Base-by-base conservation (phyloP, 1,140 invertebrate species). In the Drosophila neocordata region DNA sequence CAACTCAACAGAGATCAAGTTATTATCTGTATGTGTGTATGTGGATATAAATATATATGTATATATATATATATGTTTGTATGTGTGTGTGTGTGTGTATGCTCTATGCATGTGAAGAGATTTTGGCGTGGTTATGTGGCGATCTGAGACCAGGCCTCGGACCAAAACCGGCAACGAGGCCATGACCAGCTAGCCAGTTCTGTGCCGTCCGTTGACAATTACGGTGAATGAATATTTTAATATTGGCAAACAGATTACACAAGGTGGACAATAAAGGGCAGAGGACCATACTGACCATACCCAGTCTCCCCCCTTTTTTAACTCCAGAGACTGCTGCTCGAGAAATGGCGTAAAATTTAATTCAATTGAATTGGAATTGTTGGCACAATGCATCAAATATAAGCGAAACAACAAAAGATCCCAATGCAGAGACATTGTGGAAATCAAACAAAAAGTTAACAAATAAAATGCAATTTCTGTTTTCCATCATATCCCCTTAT, bases 201-300 rank as follows among this genome's bases (percentile, higher is more conserved):
- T 6, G 61, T 48, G 18, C 41, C 41, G 79, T 61, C 83, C 83
- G 84, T 88, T 87, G 83, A 87, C 83, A 87, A 87, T 87, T 88
- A 87, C 88, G 83, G 83, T 83, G 83, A 83, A 87, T 87, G 84
- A 87, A 87, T 87, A 87, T 87, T 87, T 87, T 87, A 87, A 83
- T 87, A 87, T 87, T 88, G 84, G 76, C 83, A 87, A 87, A 88
- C 83, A 87, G 83, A 87, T 87, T 88, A 87, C 84, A 83, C 83
- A 87, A 89, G 41, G 73, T 87, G 76, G 75, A 65, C 78, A 87
- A 69, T 81, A 78, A 41, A 56, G 27, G 44, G 34, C 73, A 67
- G 64, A 59, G 22, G 22, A 24, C 22, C 22, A 24, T 24, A 2
- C 22, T 24, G 22, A n/a, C n/a, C 22, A 24, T 20, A n/a, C 11